Evolutionary conservation across 1,140 invertebrate genomes (phyloP).

Genomic region (Thaumatotibia leucotreta): DNA sequence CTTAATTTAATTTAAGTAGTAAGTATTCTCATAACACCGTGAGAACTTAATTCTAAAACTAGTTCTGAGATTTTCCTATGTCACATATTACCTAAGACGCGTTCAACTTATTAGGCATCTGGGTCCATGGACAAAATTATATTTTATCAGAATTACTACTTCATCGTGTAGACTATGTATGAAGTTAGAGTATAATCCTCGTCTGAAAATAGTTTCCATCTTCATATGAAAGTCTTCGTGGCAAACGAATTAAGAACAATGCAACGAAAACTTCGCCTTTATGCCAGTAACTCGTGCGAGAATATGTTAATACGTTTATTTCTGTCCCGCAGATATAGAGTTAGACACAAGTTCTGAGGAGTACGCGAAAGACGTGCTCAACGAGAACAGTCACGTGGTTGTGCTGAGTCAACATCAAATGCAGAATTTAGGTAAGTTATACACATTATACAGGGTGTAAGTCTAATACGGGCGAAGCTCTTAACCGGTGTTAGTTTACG

Average conservation of each 20-base stretch:
- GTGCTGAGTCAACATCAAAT: constrained; percentile 50
- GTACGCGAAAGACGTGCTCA: constrained; percentile 18
- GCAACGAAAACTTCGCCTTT: background rate
- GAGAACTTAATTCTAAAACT: no score
- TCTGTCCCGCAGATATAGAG: constrained; percentile 30
- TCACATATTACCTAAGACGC: no score
- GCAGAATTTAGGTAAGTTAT: constrained; percentile 39
- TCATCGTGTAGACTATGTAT: no score
- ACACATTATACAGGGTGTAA: background rate
- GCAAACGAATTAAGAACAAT: background rate
- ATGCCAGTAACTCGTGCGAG: background rate
- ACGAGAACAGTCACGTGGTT: constrained; percentile 30
- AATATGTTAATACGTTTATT: background rate
- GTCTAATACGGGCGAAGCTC: background rate
- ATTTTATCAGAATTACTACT: no score
- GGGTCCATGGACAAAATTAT: no score
- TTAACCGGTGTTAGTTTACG: no score
- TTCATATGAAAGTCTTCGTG: background rate
- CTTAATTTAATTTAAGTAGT: no score
- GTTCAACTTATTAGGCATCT: no score
- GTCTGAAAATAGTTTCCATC: background rate
- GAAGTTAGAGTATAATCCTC: no score
- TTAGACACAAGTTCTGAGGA: constrained; percentile 19
- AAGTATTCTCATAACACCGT: no score
- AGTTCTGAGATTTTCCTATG: no score